These are phyloP conservation scores for Drosophila dunni DNA, from an alignment of 1,140 invertebrate genomes.

Conservation along the genomic window DNA sequence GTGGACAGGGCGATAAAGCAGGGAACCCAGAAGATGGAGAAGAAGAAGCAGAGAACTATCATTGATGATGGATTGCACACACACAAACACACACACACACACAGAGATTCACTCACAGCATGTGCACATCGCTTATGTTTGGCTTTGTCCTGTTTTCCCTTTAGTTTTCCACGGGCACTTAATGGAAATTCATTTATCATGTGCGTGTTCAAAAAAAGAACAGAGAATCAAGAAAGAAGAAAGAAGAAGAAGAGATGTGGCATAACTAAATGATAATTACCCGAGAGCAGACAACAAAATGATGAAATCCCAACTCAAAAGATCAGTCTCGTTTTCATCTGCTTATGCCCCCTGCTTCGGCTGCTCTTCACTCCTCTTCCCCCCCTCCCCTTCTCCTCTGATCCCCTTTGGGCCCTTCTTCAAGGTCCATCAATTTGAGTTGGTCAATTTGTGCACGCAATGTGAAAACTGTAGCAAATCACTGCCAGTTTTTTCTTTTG, in stretches of 20 bases:
- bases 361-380: background rate
- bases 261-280: constrained; percentile 82
- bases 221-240: constrained; percentile 5
- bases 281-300: constrained; percentile 23
- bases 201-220: constrained; percentile 54
- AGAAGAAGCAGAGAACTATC: constrained; percentile 22
- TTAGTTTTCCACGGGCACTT: constrained; percentile 65
- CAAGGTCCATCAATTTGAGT: constrained; percentile 31
- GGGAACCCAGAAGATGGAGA: background rate
- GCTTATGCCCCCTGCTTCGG: no score
- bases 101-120: constrained; percentile 27
- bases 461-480: constrained; percentile 53
- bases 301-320: constrained; percentile 32
- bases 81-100: constrained; percentile 31
- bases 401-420: background rate
- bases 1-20: constrained; percentile 15
- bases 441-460: constrained; percentile 51
- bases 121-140: constrained; percentile 36
- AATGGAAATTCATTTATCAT: constrained; percentile 84
- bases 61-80: constrained; percentile 72
- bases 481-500: constrained; percentile 35
- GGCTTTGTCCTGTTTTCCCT: constrained; percentile 31
- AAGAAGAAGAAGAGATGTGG: constrained; percentile 58
- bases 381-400: background rate
- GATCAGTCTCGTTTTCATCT: constrained; percentile 13